Evolutionary conservation across 1,140 invertebrate species (phyloP).

Genomic region (Drosophila azteca): DNA sequence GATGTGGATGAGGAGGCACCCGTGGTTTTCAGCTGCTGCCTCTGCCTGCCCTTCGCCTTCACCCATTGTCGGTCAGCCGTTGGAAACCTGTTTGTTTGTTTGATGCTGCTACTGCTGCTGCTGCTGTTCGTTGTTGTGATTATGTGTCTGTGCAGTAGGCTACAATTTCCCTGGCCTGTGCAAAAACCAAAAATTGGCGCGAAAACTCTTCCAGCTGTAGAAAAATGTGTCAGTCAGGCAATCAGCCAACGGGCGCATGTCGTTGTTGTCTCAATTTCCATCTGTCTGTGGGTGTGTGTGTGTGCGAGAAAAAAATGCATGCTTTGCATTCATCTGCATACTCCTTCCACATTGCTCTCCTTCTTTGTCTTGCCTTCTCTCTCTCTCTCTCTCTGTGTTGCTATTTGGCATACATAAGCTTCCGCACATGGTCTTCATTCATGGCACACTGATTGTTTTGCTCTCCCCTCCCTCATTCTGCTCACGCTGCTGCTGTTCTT

Average conservation of each 20-base stretch:
- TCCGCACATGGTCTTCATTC: slow-evolving; percentile 68
- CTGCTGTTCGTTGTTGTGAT: slow-evolving; percentile 59
- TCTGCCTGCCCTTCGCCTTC: slow-evolving; percentile 69
- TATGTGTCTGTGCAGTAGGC: slow-evolving; percentile 46
- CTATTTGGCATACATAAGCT: slow-evolving; percentile 50
- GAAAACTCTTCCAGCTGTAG: slow-evolving; percentile 72
- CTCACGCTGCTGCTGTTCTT: slow-evolving; percentile 8
- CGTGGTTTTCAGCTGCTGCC: slow-evolving; percentile 49
- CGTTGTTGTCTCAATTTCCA: slow-evolving; percentile 17
- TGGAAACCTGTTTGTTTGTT: slow-evolving; percentile 68
- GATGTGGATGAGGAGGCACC: slow-evolving; percentile 16
- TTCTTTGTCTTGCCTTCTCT: background rate
- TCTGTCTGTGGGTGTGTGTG: slow-evolving; percentile 1
- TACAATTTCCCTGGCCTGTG: slow-evolving; percentile 53
- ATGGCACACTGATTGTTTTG: slow-evolving; percentile 52
- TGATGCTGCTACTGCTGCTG: slow-evolving; percentile 22
- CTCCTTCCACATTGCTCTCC: slow-evolving; percentile 3
- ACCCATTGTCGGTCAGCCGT: slow-evolving; percentile 68
- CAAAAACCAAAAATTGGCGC: slow-evolving; percentile 64
- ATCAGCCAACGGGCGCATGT: slow-evolving; percentile 28
- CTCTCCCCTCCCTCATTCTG: slow-evolving; percentile 1
- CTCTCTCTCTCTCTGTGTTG: slow-evolving; percentile 23
- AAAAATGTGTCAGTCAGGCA: slow-evolving; percentile 73
- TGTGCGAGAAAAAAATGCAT: slow-evolving; percentile 26
- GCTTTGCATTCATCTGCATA: slow-evolving; percentile 40